Percentiles rank a stretch among this genome's conserved stretches.
Conservation (phyloP, 2,888 invertebrate species). For the Cerceris rybyensis region DNA sequence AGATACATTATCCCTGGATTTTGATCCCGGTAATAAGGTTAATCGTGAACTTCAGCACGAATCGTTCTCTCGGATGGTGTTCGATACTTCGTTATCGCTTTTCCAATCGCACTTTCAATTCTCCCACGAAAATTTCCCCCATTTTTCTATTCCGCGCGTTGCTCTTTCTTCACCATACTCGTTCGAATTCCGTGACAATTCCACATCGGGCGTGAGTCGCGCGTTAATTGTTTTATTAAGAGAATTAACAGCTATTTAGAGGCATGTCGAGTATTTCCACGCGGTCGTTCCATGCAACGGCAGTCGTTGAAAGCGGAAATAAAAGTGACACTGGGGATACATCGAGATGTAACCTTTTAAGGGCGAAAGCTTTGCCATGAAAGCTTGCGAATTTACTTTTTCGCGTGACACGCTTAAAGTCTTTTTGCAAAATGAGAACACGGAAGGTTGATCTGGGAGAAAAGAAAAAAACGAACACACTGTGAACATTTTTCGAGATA, state of each 20-base stretch:
- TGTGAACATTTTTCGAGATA: too few species aligned
- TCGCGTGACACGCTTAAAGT: background rate
- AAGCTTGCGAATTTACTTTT: background rate
- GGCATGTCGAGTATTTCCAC: slow-evolving; percentile 24
- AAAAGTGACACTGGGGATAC: background rate
- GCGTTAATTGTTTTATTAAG: slow-evolving; percentile 69
- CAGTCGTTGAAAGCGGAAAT: background rate
- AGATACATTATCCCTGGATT: background rate
- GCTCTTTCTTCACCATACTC: slow-evolving; percentile 10
- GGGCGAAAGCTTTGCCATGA: background rate
- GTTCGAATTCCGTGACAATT: slow-evolving; percentile 23
- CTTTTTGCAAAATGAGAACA: too few species aligned
- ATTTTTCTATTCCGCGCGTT: background rate
- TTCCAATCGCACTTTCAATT: background rate
- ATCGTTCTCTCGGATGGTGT: background rate
- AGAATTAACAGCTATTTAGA: slow-evolving; percentile 68
- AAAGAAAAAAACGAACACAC: too few species aligned
- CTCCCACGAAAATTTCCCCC: background rate
- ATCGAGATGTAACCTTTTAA: background rate
- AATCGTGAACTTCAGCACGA: background rate
- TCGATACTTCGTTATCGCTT: background rate
- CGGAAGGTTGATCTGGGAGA: too few species aligned
- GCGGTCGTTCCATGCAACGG: background rate
- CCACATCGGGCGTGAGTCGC: slow-evolving; percentile 20
- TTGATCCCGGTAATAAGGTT: background rate